A percentile compares a stretch with the other conserved stretches of the same genome.
phyloP scores from a whole-genome alignment of 2,113 vertebrate genomes.

The Euleptes europaea region DNA sequence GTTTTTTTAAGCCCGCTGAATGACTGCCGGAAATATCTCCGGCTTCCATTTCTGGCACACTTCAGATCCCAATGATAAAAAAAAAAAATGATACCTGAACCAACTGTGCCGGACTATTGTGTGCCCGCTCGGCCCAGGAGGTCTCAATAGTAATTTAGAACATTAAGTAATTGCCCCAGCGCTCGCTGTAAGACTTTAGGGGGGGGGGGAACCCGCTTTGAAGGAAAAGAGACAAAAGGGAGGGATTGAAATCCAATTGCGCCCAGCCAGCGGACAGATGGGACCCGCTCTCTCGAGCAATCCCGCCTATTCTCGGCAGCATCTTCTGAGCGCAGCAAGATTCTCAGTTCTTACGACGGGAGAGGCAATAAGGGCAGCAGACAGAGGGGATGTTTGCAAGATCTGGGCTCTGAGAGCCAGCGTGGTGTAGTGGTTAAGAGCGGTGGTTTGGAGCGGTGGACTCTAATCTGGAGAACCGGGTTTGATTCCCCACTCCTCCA shows the following conservation, averaged over 20 bases:
- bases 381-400: constrained; percentile 33
- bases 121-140: constrained; percentile 37
- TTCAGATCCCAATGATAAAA: constrained; percentile 57
- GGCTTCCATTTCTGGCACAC: constrained; percentile 58
- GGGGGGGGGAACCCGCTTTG: constrained; percentile 69
- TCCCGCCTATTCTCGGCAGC: constrained; percentile 74
- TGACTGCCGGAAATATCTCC: constrained; percentile 57
- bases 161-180: constrained; percentile 70
- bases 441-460: no score
- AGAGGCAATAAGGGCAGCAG: neutral
- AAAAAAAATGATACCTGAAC: constrained; percentile 70
- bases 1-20: constrained; percentile 62
- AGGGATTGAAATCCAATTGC: constrained; percentile 83
- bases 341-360: constrained; percentile 46
- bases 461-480: no score
- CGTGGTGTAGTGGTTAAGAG: no score
- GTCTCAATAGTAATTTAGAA: constrained; percentile 62
- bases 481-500: no score
- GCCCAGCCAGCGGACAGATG: constrained; percentile 81
- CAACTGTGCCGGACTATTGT: constrained; percentile 65
- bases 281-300: constrained; percentile 77
- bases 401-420: no score
- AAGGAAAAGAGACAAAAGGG: constrained; percentile 80
- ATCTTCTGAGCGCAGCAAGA: constrained; percentile 37
- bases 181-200: constrained; percentile 73